A percentile compares a stretch with the other conserved stretches of the same genome.
These are phyloP conservation scores for Mormoops blainvillei DNA, from an alignment of 2,113 vertebrate species.

Conservation along the genomic window DNA sequence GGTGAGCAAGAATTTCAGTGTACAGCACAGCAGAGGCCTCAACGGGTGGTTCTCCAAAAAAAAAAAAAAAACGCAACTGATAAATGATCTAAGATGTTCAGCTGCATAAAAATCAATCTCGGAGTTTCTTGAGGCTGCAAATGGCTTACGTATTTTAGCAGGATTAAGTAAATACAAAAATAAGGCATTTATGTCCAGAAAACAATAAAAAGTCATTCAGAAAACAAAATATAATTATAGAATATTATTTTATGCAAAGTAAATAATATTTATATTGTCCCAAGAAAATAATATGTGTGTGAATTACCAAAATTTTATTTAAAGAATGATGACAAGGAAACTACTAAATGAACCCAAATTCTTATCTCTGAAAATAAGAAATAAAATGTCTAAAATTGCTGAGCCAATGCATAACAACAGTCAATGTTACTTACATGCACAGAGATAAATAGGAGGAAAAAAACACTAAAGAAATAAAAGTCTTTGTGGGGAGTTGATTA, in stretches of 20 bases:
- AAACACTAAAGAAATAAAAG: background rate
- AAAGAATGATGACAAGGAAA: background rate
- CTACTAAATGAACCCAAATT: background rate
- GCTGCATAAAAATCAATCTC: background rate
- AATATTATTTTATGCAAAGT: background rate
- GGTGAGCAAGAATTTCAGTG: background rate
- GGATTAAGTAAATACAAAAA: background rate
- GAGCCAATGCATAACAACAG: background rate
- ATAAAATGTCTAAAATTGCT: background rate
- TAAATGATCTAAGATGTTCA: background rate
- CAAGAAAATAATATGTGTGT: background rate
- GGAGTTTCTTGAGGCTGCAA: background rate
- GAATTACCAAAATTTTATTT: background rate
- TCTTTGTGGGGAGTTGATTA: background rate
- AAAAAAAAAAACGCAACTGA: background rate
- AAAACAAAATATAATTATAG: background rate
- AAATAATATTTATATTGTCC: background rate
- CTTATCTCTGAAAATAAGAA: background rate
- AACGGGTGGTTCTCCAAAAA: background rate
- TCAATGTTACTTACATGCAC: background rate
- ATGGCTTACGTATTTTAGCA: background rate
- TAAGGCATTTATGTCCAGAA: background rate
- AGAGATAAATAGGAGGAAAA: background rate
- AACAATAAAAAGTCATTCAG: background rate
- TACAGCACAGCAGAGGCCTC: background rate